A percentile compares a stretch with the other conserved stretches of the same genome.
Evolutionary conservation across 1,140 invertebrate genomes (phyloP).

Genomic region (Colletes latitarsis): DNA sequence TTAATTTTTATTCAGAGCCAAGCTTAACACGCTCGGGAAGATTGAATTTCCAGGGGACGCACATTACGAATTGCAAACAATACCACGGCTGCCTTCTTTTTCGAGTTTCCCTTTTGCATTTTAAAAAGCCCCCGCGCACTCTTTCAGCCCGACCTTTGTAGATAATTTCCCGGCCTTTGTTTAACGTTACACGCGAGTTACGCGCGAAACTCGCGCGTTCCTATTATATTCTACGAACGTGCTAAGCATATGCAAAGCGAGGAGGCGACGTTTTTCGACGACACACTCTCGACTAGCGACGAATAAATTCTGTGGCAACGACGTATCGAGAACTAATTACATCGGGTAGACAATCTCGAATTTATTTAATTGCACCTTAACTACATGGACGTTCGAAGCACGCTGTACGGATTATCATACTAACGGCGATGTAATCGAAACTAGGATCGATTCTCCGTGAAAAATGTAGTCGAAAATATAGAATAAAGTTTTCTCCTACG

Average conservation of each 20-base stretch:
- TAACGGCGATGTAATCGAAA: no score
- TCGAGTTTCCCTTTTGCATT: slow-evolving; percentile 1
- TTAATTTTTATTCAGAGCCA: background rate
- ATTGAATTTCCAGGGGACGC: slow-evolving; percentile 4
- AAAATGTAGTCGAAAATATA: no score
- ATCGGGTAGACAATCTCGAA: no score
- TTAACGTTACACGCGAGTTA: slow-evolving; percentile 3
- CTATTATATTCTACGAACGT: background rate
- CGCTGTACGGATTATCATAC: no score
- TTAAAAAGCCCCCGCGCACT: background rate
- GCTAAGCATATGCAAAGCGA: slow-evolving; percentile 9
- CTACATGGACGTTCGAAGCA: no score
- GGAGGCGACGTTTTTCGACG: background rate
- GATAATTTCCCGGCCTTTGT: slow-evolving; percentile 27
- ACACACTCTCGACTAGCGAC: background rate
- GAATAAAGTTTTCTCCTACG: no score
- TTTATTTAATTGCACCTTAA: no score
- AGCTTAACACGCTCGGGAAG: background rate
- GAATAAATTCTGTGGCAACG: no score
- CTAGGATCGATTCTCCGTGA: no score
- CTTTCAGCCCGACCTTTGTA: background rate
- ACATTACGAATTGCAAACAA: slow-evolving; percentile 4
- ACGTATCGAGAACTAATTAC: no score
- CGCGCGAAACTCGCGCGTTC: background rate
- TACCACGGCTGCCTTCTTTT: background rate